Conservation (phyloP, 2,113 vertebrate species). For the Corvus hawaiiensis region DNA sequence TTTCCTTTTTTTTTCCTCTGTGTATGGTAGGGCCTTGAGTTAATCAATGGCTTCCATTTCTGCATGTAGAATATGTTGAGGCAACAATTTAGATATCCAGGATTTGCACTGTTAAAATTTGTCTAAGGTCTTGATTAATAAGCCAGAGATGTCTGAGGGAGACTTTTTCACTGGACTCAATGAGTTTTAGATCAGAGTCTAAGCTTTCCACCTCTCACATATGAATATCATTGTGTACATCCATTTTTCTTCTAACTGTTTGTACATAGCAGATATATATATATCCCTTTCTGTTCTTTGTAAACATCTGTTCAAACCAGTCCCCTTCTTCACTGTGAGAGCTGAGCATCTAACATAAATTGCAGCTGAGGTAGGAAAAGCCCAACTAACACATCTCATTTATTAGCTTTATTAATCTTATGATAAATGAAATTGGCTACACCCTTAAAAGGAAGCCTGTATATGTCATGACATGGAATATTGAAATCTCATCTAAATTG, state of each 20-base stretch:
- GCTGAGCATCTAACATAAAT: not conserved
- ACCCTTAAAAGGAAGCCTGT: not conserved
- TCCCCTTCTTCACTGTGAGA: not conserved
- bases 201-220: not conserved
- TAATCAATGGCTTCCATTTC: not conserved
- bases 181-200: not conserved
- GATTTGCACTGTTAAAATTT: not conserved
- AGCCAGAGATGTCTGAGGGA: not conserved
- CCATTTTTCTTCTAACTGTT: not conserved
- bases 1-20: not conserved
- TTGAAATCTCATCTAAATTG: not conserved
- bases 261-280: not conserved
- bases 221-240: not conserved
- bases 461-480: not conserved
- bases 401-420: conserved; percentile 34
- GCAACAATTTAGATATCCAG: not conserved
- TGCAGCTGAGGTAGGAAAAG: not conserved
- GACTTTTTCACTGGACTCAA: not conserved
- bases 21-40: not conserved
- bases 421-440: not conserved
- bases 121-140: not conserved
- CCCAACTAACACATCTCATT: not conserved
- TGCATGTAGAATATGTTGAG: not conserved
- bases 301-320: not conserved
- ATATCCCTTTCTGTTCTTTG: not conserved